These are phyloP conservation scores for Notolepis coatsorum DNA, from an alignment of 2,797 vertebrate species.

Conservation along the genomic window DNA sequence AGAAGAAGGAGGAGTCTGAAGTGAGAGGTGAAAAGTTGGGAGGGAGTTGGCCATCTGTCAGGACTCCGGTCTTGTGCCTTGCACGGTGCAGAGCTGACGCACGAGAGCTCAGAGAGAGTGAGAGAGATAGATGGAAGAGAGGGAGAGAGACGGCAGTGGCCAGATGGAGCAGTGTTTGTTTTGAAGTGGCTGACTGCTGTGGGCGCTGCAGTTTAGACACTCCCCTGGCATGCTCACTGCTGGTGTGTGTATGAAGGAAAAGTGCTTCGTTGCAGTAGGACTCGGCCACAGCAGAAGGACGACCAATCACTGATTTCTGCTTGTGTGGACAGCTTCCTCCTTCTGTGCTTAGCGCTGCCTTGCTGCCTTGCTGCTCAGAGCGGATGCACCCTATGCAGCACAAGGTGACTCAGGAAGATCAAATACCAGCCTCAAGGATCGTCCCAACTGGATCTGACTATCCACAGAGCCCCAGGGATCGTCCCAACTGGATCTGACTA, in stretches of 20 bases:
- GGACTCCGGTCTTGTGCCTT: constrained; percentile 58
- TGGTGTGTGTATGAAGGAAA: constrained; percentile 13
- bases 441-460: neutral
- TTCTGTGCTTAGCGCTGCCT: constrained; percentile 11
- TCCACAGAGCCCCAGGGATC: constrained; percentile 30
- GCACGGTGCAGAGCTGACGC: constrained; percentile 80
- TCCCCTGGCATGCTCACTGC: constrained; percentile 6
- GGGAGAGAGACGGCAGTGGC: constrained; percentile 56
- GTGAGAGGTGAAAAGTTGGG: constrained; percentile 58
- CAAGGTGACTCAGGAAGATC: constrained; percentile 67
- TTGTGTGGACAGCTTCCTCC: constrained; percentile 17
- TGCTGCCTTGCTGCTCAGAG: constrained; percentile 32
- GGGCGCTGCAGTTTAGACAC: constrained; percentile 27
- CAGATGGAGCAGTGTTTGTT: constrained; percentile 76
- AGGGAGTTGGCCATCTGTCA: constrained; percentile 76
- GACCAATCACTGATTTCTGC: constrained; percentile 31
- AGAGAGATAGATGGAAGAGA: constrained; percentile 29
- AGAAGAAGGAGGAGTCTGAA: constrained; percentile 50
- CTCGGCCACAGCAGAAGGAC: constrained; percentile 25
- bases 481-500: constrained; percentile 40
- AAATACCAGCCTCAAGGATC: neutral
- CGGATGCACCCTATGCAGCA: constrained; percentile 57
- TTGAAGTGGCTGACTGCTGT: constrained; percentile 61
- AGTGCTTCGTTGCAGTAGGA: constrained; percentile 30
- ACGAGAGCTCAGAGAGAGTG: constrained; percentile 56